These are phyloP conservation scores for Loriculus beryllinus DNA, from an alignment of 2,797 vertebrate species.

Conservation along the genomic window DNA sequence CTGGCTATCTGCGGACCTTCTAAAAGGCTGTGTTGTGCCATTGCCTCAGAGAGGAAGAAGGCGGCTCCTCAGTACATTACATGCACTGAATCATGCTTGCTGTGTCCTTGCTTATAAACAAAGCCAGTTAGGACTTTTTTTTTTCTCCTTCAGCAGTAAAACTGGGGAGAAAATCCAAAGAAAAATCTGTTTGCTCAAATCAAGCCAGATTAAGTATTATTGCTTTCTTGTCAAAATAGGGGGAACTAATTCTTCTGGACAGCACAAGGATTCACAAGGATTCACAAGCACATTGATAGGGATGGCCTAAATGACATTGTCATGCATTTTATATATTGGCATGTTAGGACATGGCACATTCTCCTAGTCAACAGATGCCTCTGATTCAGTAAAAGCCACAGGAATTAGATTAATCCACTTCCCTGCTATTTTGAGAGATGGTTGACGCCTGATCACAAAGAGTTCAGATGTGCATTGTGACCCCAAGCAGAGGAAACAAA, in stretches of 20 bases:
- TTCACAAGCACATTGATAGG: neutral
- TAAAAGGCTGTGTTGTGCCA: neutral
- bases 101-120: neutral
- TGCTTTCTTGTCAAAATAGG: neutral
- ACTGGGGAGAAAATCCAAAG: neutral
- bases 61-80: rapidly evolving
- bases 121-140: neutral
- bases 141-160: neutral
- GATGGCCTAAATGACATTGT: neutral
- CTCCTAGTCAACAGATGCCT: neutral
- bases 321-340: neutral
- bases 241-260: neutral
- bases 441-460: neutral
- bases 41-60: neutral
- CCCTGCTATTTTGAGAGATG: neutral
- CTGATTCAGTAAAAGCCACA: neutral
- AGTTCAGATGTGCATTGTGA: neutral
- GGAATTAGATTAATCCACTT: neutral
- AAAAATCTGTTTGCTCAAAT: neutral
- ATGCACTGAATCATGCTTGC: neutral
- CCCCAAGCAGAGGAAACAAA: neutral
- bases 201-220: neutral
- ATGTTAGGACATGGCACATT: neutral
- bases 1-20: neutral
- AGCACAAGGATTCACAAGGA: neutral